Conservation (phyloP, 2,113 vertebrate species). For the Addax nasomaculatus region DNA sequence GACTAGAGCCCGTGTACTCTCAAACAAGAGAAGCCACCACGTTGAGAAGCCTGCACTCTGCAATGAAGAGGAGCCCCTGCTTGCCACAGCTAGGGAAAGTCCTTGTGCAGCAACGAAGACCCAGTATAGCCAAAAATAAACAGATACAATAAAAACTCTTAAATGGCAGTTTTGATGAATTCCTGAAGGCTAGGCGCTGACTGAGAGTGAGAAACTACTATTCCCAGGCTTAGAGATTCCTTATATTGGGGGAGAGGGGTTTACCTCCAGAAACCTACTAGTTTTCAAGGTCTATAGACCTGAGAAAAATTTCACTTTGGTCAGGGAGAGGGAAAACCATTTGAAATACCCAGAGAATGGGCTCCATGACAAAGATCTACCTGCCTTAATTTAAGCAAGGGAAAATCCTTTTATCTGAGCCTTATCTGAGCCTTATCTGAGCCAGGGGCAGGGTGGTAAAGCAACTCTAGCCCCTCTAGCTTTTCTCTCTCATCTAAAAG, state of each 20-base stretch:
- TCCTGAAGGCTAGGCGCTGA: not conserved
- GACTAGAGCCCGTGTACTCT: not conserved
- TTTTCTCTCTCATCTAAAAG: not conserved
- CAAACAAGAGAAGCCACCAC: not conserved
- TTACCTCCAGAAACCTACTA: not conserved
- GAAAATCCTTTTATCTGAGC: not conserved
- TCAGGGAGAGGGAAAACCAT: not conserved
- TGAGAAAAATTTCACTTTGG: not conserved
- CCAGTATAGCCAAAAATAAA: not conserved
- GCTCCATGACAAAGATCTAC: not conserved
- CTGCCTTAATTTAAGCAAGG: not conserved
- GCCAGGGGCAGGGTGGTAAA: not conserved
- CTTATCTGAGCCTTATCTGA: not conserved
- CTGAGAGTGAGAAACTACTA: not conserved
- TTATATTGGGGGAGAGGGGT: not conserved
- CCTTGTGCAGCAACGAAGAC: not conserved
- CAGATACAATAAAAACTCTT: not conserved
- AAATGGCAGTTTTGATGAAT: not conserved
- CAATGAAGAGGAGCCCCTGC: not conserved
- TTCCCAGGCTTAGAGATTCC: not conserved
- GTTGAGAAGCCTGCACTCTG: not conserved
- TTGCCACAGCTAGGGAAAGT: not conserved
- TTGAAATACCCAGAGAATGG: not conserved
- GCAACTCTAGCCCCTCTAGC: not conserved
- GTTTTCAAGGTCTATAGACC: not conserved